Percentiles rank a stretch among this genome's conserved stretches.
Conservation (phyloP, 2,113 vertebrate genomes). For the Thermophis baileyi region DNA sequence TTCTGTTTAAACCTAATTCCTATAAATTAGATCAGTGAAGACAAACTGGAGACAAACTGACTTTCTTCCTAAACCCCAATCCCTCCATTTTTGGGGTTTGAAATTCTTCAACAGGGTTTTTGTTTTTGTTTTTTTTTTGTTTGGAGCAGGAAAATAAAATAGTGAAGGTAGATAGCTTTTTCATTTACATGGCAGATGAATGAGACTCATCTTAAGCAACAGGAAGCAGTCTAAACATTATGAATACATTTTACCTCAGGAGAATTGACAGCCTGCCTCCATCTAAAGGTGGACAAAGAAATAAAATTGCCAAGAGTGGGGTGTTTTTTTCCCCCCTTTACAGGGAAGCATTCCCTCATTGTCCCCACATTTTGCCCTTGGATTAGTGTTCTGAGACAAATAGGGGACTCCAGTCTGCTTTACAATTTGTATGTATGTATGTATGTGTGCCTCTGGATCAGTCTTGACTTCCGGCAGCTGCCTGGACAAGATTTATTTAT, state of each 20-base stretch:
- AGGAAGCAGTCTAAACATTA: background rate
- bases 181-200: background rate
- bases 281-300: background rate
- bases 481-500: background rate
- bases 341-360: background rate
- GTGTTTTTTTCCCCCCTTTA: background rate
- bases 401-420: too few species aligned
- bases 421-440: background rate
- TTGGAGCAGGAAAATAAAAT: background rate
- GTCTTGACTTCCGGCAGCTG: background rate
- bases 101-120: constrained; percentile 28
- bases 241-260: background rate
- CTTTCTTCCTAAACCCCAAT: constrained; percentile 19
- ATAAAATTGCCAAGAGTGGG: background rate
- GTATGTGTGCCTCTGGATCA: background rate
- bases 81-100: constrained; percentile 3
- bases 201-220: background rate
- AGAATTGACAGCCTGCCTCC: background rate
- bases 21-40: constrained; percentile 35
- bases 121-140: background rate
- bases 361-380: background rate
- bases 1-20: constrained; percentile 45
- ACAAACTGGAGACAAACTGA: constrained; percentile 33
- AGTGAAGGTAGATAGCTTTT: constrained; percentile 1
- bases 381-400: background rate